Evolutionary conservation across 2,797 vertebrate genomes (phyloP), one percentile per base, ranked within the genome.

Genomic region (Leptatherina wallacei): DNA sequence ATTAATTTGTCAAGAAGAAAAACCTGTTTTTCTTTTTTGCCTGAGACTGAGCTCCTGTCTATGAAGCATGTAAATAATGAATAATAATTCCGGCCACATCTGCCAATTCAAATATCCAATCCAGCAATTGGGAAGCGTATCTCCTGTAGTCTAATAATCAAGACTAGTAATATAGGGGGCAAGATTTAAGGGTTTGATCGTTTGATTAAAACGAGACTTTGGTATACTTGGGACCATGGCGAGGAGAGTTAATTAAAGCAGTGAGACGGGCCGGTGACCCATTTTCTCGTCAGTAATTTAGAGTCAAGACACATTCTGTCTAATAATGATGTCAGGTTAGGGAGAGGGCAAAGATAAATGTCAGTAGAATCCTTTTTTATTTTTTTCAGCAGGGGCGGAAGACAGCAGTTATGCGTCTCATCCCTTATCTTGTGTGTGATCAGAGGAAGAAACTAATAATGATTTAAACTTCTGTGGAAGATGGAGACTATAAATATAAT

Each of bases 261-360:
- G 62, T 0, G 61, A 75, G 73, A 75, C 47, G 29, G 62, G 61
- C 69, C 4, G 38, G 52, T 73, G 84, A 80, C 82, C 84, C 12
- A 35, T 77, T 77, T 76, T 85, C 72, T 75, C 38, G 54, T 22
- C 27, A 49, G 56, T 78, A 72, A 91, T 88, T 89, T 82, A 32
- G 60, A 87, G 85, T 79, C 64, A 64, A 85, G 84, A 80, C 76
- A 74, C 71, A 72, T 42, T 77, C 67, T 32, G 49, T 61, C 35
- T 72, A 81, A 76, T 85, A 77, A 80, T 72, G 68, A 88, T 57
- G 69, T 61, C 73, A 73, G 77, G 71, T 83, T 65, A 71, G 61
- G 79, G 42, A 24, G 76, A 47, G 63, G 63, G 71, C 30, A 1
- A 52, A 75, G 51, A 82, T 67, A 82, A 82, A 72, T 67, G 62